Evolutionary conservation across 2,888 invertebrate genomes (phyloP).

Genomic region (Parnassius orleans): DNA sequence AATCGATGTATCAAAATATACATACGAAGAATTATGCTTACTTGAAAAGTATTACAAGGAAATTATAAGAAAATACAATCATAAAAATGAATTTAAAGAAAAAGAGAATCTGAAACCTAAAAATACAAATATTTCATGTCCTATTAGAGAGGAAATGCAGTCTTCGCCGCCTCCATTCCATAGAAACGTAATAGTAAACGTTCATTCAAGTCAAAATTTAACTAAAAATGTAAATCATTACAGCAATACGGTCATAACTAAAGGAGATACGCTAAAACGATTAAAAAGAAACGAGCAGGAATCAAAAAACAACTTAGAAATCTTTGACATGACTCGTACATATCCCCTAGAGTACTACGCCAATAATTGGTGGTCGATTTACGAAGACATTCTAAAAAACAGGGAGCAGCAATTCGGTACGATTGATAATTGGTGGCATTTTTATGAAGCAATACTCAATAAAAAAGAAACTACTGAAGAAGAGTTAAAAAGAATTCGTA

Average conservation of each 20-base stretch:
- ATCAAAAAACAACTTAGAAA: constrained; percentile 52
- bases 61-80: constrained; percentile 65
- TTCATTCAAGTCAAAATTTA: constrained; percentile 47
- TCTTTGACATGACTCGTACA: constrained; percentile 64
- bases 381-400: constrained; percentile 67
- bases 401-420: constrained; percentile 73
- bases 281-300: constrained; percentile 44
- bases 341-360: constrained; percentile 74
- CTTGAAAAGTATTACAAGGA: constrained; percentile 73
- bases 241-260: constrained; percentile 40
- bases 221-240: constrained; percentile 51
- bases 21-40: constrained; percentile 71
- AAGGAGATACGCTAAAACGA: constrained; percentile 46
- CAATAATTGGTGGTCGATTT: constrained; percentile 77
- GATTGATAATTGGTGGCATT: constrained; percentile 74
- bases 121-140: background rate
- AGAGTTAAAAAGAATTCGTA: constrained; percentile 51
- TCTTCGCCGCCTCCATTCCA: constrained; percentile 46
- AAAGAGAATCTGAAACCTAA: constrained; percentile 33
- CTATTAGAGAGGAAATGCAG: constrained; percentile 30
- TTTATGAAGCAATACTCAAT: constrained; percentile 66
- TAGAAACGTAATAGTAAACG: constrained; percentile 54
- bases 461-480: constrained; percentile 52
- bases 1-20: constrained; percentile 66
- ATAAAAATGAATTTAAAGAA: constrained; percentile 51